A percentile compares a stretch with the other conserved stretches of the same genome.
These are phyloP conservation scores for Monoplex corrugatus DNA, from an alignment of 2,888 invertebrate species.

Conservation along the genomic window DNA sequence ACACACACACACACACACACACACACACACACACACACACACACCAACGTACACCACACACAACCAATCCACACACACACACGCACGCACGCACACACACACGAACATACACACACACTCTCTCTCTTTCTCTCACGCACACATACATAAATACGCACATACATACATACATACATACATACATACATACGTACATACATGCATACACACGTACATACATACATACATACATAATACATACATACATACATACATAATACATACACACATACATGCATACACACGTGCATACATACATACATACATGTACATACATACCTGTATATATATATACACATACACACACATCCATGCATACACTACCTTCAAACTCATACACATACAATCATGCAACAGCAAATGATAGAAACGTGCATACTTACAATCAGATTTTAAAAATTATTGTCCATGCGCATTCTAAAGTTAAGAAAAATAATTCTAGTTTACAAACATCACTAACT, in stretches of 20 bases:
- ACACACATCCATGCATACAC: too few species aligned
- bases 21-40: slow-evolving; percentile 15
- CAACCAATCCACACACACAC: neutral
- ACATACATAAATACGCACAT: neutral
- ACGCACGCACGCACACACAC: neutral
- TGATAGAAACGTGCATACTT: too few species aligned
- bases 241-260: neutral
- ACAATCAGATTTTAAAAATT: too few species aligned
- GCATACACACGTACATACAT: neutral
- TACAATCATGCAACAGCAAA: too few species aligned
- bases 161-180: neutral
- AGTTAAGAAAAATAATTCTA: too few species aligned
- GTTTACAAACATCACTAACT: too few species aligned
- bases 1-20: slow-evolving; percentile 11
- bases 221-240: neutral
- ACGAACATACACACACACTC: neutral
- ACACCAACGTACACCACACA: neutral
- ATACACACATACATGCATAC: neutral
- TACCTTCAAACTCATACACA: too few species aligned
- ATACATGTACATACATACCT: too few species aligned
- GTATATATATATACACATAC: too few species aligned
- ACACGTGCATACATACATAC: too few species aligned
- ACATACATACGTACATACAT: neutral
- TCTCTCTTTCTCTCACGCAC: neutral
- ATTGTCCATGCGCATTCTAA: too few species aligned